A percentile compares a stretch with the other conserved stretches of the same genome.
These are phyloP conservation scores for Drosophila sproati DNA, from an alignment of 1,140 invertebrate genomes.

Conservation along the genomic window DNA sequence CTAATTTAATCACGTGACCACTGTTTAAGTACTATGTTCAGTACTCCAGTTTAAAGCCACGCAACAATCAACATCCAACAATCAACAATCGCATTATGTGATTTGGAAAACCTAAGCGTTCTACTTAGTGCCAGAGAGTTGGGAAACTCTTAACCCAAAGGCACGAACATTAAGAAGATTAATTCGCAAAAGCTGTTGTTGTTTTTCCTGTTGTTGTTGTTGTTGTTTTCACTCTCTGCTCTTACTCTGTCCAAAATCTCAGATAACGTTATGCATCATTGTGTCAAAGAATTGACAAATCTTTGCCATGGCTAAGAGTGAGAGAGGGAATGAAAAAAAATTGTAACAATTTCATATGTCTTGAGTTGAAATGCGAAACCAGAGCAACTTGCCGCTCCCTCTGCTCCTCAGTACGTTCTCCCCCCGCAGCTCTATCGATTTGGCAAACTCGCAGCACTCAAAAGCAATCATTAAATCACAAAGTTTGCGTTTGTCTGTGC, in stretches of 20 bases:
- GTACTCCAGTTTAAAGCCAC: conserved; percentile 17
- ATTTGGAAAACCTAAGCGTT: conserved; percentile 61
- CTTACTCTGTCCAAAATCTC: conserved; percentile 53
- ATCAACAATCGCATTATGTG: conserved; percentile 72
- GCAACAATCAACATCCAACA: conserved; percentile 26
- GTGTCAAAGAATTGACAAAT: conserved; percentile 79
- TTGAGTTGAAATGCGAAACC: conserved; percentile 71
- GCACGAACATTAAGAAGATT: conserved; percentile 79
- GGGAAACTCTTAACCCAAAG: conserved; percentile 22
- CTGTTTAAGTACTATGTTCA: conserved; percentile 1
- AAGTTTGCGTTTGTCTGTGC: conserved; percentile 43
- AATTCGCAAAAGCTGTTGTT: conserved; percentile 72
- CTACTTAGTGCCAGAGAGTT: conserved; percentile 56
- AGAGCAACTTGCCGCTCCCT: conserved; percentile 16
- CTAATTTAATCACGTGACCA: not conserved
- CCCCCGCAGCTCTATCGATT: conserved; percentile 24
- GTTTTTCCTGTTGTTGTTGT: conserved; percentile 28
- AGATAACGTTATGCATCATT: conserved; percentile 83
- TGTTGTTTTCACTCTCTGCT: not conserved
- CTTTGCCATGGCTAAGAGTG: conserved; percentile 34
- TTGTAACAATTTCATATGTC: conserved; percentile 71
- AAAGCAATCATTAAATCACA: conserved; percentile 78
- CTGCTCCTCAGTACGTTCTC: not conserved
- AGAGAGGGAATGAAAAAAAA: conserved; percentile 32
- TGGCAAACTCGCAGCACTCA: conserved; percentile 36